Evolutionary conservation across 1,140 invertebrate genomes (phyloP).

Genomic region (Drosophila pectinifera): DNA sequence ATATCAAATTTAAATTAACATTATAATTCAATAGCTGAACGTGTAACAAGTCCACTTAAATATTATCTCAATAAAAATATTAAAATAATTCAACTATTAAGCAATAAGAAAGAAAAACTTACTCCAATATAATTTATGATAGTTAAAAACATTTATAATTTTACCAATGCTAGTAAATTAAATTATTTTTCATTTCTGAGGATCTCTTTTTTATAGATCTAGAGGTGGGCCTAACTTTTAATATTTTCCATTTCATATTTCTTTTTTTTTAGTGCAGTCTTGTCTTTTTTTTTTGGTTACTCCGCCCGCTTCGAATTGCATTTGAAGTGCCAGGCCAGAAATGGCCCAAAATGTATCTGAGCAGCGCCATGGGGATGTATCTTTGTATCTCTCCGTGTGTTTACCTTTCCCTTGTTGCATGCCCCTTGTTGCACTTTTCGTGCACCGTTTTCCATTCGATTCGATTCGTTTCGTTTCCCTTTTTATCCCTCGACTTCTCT

Average conservation of each 20-base stretch:
- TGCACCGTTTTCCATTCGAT: constrained; percentile 41
- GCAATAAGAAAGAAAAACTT: too few relatives aligned
- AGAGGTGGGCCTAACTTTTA: too few relatives aligned
- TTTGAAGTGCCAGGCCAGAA: constrained; percentile 38
- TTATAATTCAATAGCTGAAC: too few relatives aligned
- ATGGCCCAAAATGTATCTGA: constrained; percentile 33
- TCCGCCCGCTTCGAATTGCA: constrained; percentile 49
- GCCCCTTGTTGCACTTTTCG: constrained; percentile 63
- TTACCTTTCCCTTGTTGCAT: constrained; percentile 70
- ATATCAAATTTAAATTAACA: too few relatives aligned
- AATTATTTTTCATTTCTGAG: too few relatives aligned
- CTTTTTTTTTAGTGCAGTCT: neutral
- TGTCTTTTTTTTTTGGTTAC: neutral
- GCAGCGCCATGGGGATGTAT: constrained; percentile 41
- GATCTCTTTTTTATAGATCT: too few relatives aligned
- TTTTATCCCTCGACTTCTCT: constrained; percentile 28
- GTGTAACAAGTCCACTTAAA: too few relatives aligned
- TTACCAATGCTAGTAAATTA: too few relatives aligned
- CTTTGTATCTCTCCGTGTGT: constrained; percentile 38
- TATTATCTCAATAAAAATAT: too few relatives aligned
- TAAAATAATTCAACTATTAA: too few relatives aligned
- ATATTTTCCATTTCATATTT: neutral
- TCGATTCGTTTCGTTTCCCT: constrained; percentile 39
- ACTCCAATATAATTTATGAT: too few relatives aligned
- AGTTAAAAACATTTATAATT: too few relatives aligned